These are phyloP conservation scores for Epinephelus fuscoguttatus DNA, from an alignment of 2,113 vertebrate genomes.

Conservation along the genomic window DNA sequence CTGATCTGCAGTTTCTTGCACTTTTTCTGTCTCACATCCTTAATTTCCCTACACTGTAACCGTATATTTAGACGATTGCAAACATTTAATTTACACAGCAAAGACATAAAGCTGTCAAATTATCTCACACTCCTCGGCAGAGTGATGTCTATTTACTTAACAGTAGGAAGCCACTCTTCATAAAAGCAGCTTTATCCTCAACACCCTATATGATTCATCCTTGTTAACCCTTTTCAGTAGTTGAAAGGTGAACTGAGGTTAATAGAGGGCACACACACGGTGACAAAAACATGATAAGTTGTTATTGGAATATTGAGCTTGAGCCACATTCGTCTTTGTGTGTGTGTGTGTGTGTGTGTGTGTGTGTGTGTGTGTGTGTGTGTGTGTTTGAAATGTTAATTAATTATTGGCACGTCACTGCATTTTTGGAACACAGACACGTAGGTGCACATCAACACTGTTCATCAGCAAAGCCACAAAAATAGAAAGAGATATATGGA, in stretches of 20 bases:
- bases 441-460: neutral
- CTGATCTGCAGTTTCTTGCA: neutral
- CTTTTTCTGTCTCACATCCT: neutral
- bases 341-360: neutral
- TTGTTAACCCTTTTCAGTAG: constrained; percentile 52
- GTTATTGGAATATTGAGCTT: constrained; percentile 51
- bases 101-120: constrained; percentile 2
- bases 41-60: constrained; percentile 16
- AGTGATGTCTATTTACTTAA: constrained; percentile 14
- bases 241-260: constrained; percentile 55
- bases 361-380: neutral
- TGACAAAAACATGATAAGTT: constrained; percentile 45
- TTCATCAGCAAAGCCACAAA: constrained; percentile 3
- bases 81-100: constrained; percentile 6
- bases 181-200: neutral
- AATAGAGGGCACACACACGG: constrained; percentile 41
- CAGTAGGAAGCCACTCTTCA: neutral
- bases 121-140: constrained; percentile 2
- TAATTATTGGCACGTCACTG: constrained; percentile 5
- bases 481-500: neutral
- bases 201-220: constrained; percentile 34
- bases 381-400: constrained; percentile 40
- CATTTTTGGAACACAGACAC: neutral
- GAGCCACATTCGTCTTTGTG: constrained; percentile 36
- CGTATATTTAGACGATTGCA: constrained; percentile 7